These are phyloP conservation scores for Chaetorhynchus papuensis DNA, from an alignment of 2,113 vertebrate species.

Conservation along the genomic window DNA sequence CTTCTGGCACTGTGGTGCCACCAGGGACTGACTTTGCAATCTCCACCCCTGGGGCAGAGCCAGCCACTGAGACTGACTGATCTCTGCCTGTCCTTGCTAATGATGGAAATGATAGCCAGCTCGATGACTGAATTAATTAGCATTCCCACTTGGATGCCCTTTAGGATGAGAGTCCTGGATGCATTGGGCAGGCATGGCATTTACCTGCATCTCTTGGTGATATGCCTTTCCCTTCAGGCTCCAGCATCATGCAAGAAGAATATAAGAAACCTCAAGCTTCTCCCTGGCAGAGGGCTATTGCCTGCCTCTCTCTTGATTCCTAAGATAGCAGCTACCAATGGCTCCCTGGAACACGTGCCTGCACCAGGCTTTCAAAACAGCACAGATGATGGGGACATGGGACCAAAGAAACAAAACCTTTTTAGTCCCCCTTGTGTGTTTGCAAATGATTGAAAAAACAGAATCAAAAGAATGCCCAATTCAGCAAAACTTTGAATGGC, in stretches of 20 bases:
- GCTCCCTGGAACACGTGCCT: not conserved
- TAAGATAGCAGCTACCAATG: not conserved
- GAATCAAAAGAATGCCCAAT: not conserved
- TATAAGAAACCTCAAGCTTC: not conserved
- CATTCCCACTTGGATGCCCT: not conserved
- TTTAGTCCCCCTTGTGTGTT: not conserved
- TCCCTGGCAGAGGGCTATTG: not conserved
- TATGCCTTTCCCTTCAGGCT: not conserved
- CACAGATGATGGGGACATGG: not conserved
- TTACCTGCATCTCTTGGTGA: not conserved
- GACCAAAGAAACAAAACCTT: not conserved
- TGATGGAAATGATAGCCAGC: not conserved
- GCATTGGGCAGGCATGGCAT: not conserved
- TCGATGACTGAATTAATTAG: not conserved
- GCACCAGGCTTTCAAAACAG: not conserved
- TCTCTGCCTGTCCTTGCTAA: not conserved
- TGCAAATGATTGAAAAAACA: not conserved
- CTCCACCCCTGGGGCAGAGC: not conserved
- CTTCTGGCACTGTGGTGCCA: accelerated
- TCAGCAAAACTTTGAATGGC: not conserved
- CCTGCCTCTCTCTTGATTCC: not conserved
- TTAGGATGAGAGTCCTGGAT: not conserved
- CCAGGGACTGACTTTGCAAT: not conserved
- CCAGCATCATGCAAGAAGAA: not conserved
- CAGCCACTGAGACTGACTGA: not conserved